Evolutionary conservation across 2,888 invertebrate genomes (phyloP).

Genomic region (Caenorhabditis wallacei): DNA sequence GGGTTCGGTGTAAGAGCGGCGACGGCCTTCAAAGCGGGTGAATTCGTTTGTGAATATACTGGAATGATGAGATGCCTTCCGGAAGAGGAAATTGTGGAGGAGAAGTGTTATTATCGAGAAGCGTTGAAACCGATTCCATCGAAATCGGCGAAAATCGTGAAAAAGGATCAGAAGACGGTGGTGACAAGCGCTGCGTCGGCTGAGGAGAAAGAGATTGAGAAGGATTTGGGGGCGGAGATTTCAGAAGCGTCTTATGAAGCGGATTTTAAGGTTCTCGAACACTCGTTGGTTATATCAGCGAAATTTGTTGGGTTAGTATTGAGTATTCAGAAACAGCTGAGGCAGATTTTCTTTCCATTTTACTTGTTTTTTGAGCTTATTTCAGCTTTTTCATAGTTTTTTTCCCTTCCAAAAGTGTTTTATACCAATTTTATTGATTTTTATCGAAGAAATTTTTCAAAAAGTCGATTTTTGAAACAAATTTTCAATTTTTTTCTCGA

Average conservation of each 20-base stretch:
- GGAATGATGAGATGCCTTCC: conserved; percentile 19
- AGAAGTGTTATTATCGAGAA: too few species aligned
- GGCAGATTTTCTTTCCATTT: too few species aligned
- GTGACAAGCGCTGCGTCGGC: background rate
- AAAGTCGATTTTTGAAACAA: too few species aligned
- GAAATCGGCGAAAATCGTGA: background rate
- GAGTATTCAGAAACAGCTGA: background rate
- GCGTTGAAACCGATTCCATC: too few species aligned
- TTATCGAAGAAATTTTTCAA: too few species aligned
- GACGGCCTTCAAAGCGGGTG: conserved; percentile 10
- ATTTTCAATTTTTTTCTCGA: too few species aligned
- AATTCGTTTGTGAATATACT: conserved; percentile 50
- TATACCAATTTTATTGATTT: too few species aligned
- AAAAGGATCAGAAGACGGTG: background rate
- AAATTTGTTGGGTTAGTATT: background rate
- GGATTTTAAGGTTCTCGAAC: background rate
- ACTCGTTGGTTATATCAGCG: background rate
- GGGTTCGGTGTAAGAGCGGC: conserved; percentile 50
- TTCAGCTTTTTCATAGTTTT: too few species aligned
- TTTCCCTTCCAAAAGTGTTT: too few species aligned
- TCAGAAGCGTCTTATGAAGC: background rate
- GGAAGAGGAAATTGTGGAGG: background rate
- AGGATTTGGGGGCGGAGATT: background rate
- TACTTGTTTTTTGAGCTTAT: too few species aligned
- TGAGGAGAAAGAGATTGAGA: background rate